phyloP scores from a whole-genome alignment of 2,888 invertebrate genomes.

The Pheosia gnoma region DNA sequence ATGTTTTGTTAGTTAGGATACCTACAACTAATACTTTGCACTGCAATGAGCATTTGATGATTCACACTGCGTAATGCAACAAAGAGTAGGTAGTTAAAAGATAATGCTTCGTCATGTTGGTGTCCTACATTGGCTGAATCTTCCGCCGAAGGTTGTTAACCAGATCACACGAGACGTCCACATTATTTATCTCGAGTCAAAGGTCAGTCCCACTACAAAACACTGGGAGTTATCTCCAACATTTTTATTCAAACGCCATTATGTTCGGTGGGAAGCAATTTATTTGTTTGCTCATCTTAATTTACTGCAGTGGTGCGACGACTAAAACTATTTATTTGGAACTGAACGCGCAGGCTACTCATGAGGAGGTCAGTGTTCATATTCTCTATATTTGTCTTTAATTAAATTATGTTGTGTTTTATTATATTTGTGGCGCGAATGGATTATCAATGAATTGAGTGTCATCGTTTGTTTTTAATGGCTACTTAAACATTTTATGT shows the following conservation, averaged over 20 bases:
- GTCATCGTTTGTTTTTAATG: no score
- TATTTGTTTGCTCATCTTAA: constrained; percentile 37
- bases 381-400: neutral
- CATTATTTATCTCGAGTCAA: constrained; percentile 50
- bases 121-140: constrained; percentile 16
- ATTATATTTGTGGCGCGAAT: no score
- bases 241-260: constrained; percentile 44
- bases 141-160: constrained; percentile 49
- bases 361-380: constrained; percentile 62
- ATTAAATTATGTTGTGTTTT: neutral
- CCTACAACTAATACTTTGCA: neutral
- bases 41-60: neutral
- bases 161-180: constrained; percentile 33
- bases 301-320: constrained; percentile 39
- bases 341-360: constrained; percentile 48
- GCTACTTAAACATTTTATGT: no score
- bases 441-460: no score
- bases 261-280: constrained; percentile 45
- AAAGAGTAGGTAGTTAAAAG: neutral
- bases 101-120: neutral
- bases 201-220: constrained; percentile 45
- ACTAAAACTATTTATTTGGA: constrained; percentile 63
- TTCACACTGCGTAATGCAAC: neutral
- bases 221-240: constrained; percentile 36
- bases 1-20: neutral